phyloP scores from a whole-genome alignment of 2,113 vertebrate genomes.

The Gymnobelideus leadbeateri region DNA sequence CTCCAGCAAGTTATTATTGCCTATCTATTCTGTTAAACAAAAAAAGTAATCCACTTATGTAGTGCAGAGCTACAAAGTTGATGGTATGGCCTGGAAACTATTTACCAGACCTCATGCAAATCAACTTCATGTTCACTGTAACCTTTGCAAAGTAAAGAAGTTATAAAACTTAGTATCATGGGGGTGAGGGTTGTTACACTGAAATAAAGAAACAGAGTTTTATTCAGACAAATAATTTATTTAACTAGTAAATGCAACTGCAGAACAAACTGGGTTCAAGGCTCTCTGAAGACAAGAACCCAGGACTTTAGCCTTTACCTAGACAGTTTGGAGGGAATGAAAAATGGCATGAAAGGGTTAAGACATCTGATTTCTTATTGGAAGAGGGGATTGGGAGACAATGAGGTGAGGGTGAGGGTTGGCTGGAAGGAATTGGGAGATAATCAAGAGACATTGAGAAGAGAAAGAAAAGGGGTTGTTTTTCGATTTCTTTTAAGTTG shows the following conservation, averaged over 20 bases:
- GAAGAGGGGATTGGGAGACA: not conserved
- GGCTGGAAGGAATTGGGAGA: not conserved
- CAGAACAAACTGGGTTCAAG: not conserved
- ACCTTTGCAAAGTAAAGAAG: not conserved
- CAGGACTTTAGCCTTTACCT: not conserved
- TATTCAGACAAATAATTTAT: not conserved
- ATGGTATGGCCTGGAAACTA: not conserved
- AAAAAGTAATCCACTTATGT: not conserved
- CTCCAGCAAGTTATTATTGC: conserved; percentile 35
- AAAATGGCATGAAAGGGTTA: not conserved
- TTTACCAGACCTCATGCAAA: not conserved
- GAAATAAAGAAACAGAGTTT: not conserved
- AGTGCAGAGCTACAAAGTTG: not conserved
- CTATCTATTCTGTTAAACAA: not conserved
- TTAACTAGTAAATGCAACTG: not conserved
- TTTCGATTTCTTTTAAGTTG: not conserved
- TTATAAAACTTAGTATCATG: not conserved
- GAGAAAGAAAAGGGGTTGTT: not conserved
- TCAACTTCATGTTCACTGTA: not conserved
- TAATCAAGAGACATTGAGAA: not conserved
- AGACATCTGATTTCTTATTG: not conserved
- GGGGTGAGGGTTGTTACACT: not conserved
- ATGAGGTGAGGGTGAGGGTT: not conserved
- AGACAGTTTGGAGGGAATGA: not conserved
- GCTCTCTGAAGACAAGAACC: not conserved